Conservation (phyloP, 2,797 vertebrate genomes). For the Melanogrammus aeglefinus region DNA sequence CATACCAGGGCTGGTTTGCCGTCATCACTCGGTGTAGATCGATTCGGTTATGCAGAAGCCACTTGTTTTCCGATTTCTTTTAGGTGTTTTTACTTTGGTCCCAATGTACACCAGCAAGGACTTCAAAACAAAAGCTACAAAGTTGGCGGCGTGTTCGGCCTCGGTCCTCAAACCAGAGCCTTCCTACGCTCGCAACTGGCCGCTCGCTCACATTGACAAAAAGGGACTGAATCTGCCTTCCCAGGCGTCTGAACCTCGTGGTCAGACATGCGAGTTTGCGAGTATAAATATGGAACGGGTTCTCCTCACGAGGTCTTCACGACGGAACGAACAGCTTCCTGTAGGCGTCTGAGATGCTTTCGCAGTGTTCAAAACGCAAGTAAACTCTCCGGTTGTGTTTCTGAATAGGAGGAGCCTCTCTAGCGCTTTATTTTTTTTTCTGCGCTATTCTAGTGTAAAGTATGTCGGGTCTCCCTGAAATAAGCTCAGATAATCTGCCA, state of each 20-base stretch:
- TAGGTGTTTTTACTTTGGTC: constrained; percentile 22
- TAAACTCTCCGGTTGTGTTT: background rate
- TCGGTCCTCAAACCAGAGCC: constrained; percentile 4
- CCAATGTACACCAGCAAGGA: constrained; percentile 61
- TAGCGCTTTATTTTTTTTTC: background rate
- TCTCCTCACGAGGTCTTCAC: constrained; percentile 10
- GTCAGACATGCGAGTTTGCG: constrained; percentile 32
- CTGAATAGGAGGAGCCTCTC: background rate
- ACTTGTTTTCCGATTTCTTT: background rate
- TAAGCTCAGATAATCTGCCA: background rate
- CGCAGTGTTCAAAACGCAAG: background rate
- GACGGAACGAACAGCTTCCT: background rate
- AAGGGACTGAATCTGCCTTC: constrained; percentile 17
- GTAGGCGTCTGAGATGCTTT: background rate
- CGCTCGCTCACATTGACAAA: constrained; percentile 7
- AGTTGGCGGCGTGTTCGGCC: constrained; percentile 16
- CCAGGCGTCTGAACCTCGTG: constrained; percentile 30
- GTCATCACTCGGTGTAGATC: background rate
- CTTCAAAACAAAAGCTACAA: constrained; percentile 14
- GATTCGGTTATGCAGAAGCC: constrained; percentile 17
- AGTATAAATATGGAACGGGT: constrained; percentile 50
- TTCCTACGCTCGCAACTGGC: background rate
- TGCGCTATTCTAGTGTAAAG: background rate
- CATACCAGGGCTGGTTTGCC: constrained; percentile 1
- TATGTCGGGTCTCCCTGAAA: background rate